phyloP scores from a whole-genome alignment of 2,888 invertebrate genomes.

The Gibbula magus region DNA sequence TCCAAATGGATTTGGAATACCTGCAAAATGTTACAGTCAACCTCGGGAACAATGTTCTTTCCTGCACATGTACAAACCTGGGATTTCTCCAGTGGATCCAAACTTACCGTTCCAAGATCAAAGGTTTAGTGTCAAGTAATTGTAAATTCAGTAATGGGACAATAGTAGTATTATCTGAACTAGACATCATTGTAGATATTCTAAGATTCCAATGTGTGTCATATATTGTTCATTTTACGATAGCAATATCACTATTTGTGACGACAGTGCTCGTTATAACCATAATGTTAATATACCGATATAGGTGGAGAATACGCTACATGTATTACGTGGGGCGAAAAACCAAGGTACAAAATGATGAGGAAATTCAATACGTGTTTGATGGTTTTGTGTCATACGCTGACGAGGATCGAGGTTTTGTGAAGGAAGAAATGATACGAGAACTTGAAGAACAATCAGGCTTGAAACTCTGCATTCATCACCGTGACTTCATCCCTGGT shows the following conservation, averaged over 20 bases:
- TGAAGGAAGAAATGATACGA: not conserved
- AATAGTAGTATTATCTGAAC: no score
- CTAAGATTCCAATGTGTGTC: no score
- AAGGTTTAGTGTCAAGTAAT: not conserved
- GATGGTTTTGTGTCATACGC: constrained; percentile 3
- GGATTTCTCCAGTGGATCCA: constrained; percentile 20
- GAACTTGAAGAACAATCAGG: not conserved
- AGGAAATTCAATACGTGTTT: not conserved
- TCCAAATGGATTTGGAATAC: not conserved
- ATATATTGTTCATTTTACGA: no score
- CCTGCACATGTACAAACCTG: constrained; percentile 21
- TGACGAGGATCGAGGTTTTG: not conserved
- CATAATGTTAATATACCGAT: not conserved
- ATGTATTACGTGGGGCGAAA: constrained; percentile 2
- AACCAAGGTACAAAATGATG: not conserved
- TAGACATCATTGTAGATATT: no score
- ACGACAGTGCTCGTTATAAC: not conserved
- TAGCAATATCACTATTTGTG: constrained; percentile 8
- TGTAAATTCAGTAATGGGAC: not conserved
- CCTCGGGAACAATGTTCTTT: not conserved
- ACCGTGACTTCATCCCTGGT: constrained; percentile 37
- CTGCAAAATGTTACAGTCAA: not conserved
- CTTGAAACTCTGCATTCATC: constrained; percentile 27
- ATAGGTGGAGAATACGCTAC: constrained; percentile 17
- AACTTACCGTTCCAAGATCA: no score